Percentiles rank a stretch among this genome's conserved stretches.
phyloP scores from a whole-genome alignment of 2,888 invertebrate species.

The Campoplex capitator region DNA sequence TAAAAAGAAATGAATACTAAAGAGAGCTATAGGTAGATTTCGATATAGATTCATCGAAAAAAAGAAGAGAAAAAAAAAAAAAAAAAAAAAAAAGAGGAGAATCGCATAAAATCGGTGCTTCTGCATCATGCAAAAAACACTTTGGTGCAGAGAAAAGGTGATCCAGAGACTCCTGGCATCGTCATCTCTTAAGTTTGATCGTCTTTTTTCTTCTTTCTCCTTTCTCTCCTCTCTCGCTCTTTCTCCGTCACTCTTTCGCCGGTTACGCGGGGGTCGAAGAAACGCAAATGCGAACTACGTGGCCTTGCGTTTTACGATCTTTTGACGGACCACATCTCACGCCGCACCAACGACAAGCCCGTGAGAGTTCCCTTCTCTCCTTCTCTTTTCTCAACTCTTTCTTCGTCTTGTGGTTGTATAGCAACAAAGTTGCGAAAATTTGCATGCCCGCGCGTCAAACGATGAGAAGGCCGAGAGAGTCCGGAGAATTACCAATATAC shows the following conservation, averaged over 20 bases:
- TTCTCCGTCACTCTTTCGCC: neutral
- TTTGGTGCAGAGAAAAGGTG: slow-evolving; percentile 55
- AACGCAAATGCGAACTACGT: slow-evolving; percentile 64
- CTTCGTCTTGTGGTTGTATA: slow-evolving; percentile 71
- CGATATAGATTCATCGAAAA: neutral
- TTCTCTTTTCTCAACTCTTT: slow-evolving; percentile 26
- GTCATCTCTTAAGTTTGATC: slow-evolving; percentile 54
- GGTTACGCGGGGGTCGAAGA: slow-evolving; percentile 37
- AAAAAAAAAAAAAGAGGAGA: neutral
- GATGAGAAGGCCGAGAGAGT: slow-evolving; percentile 56
- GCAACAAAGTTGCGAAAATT: slow-evolving; percentile 82
- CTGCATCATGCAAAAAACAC: slow-evolving; percentile 56
- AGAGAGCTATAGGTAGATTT: neutral
- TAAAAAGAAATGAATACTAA: slow-evolving; percentile 18
- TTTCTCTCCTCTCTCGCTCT: slow-evolving; percentile 16
- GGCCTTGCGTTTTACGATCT: slow-evolving; percentile 75
- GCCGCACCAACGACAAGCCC: slow-evolving; percentile 76
- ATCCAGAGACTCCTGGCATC: slow-evolving; percentile 57
- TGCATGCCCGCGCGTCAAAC: slow-evolving; percentile 77
- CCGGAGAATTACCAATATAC: slow-evolving; percentile 52
- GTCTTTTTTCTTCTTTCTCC: neutral
- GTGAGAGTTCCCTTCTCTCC: slow-evolving; percentile 27
- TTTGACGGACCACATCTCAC: slow-evolving; percentile 84
- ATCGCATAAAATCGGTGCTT: slow-evolving; percentile 53
- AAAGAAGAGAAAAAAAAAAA: neutral